Base-by-base conservation (phyloP, 2,888 invertebrate genomes). In the Phymatocera aterrima region DNA sequence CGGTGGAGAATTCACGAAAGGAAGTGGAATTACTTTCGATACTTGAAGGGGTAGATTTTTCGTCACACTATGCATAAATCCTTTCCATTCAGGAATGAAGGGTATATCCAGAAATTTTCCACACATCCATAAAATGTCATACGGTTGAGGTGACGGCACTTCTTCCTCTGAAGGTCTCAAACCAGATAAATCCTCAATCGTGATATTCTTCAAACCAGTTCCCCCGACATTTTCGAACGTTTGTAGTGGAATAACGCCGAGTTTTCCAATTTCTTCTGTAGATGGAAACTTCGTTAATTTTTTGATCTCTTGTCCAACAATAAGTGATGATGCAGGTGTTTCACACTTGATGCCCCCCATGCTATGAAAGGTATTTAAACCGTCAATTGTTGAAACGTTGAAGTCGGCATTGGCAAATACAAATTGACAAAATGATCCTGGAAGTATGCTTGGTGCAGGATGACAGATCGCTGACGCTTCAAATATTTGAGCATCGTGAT, bases 41-140 rank as follows among this genome's bases (percentile, higher is more conserved):
- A n/a, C n/a, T n/a, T n/a, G n/a, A n/a, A n/a, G n/a, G n/a, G n/a
- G n/a, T n/a, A n/a, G n/a, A n/a, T n/a, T n/a, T n/a, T n/a, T n/a
- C n/a, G 77, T 81, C 18, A 77, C 79, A 31, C 79, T 21, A 51
- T 83, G 83, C 82, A 84, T 81, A 54, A 82, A 84, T 5, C 83
- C 81, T 70, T 77, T 84, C 80, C 83, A 83, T 51, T 82, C 82
- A 68, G 79, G 80, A 28, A 79, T 31, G 37, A 40, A 21, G n/a
- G 24, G 37, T 15, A 65, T 3, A 12, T 46, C 43, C 10, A 18
- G 46, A 34, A 77, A 81, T 61, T 81, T 82, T 37, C 80, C 79
- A 79, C 80, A 79, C 21, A 80, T 37, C 82, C 80, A 82, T 2
- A 79, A 12, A 31, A 77, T 1, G 31, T 77, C 77, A 3, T 5